Base-by-base conservation (phyloP, 1,140 invertebrate genomes). In the Cydia strobilella region DNA sequence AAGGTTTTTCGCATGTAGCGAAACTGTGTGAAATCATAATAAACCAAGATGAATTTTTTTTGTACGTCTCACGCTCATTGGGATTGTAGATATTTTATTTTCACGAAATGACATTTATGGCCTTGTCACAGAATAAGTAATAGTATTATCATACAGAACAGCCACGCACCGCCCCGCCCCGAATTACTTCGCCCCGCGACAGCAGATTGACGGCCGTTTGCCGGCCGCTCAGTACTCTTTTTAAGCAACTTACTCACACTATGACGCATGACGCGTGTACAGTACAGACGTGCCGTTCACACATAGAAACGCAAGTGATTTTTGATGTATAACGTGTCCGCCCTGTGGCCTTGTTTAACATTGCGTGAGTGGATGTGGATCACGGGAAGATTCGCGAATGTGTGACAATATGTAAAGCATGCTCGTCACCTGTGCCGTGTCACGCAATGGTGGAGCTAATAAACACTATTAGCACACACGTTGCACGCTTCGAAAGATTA, bases 301-400 rank as follows among this genome's bases (percentile, higher is more conserved):
- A n/a, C n/a, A n/a, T n/a, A n/a, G n/a, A n/a, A n/a, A n/a, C n/a
- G n/a, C n/a, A n/a, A n/a, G n/a, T n/a, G n/a, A n/a, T n/a, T n/a
- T n/a, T n/a, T n/a, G n/a, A n/a, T n/a, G n/a, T n/a, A n/a, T n/a
- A n/a, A n/a, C n/a, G n/a, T n/a, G n/a, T n/a, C n/a, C n/a, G n/a
- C n/a, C n/a, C n/a, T n/a, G n/a, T 3, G 65, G 6, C 65, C 65
- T 69, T 18, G 31, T 69, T 69, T 59, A 23, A 20, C 31, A 31
- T 69, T 71, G 25, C 74, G 45, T 75, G 54, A 18, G 54, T 54
- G 39, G 72, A 83, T 77, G 75, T 80, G 73, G 80, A 77, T 74
- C 79, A 79, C 79, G 76, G 69, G 75, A 80, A 82, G 76, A 79
- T 81, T 83, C 78, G 79, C 83, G 76, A 76, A 63, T 42, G 76